phyloP scores from a whole-genome alignment of 2,113 vertebrate species.

The Pan paniscus region DNA sequence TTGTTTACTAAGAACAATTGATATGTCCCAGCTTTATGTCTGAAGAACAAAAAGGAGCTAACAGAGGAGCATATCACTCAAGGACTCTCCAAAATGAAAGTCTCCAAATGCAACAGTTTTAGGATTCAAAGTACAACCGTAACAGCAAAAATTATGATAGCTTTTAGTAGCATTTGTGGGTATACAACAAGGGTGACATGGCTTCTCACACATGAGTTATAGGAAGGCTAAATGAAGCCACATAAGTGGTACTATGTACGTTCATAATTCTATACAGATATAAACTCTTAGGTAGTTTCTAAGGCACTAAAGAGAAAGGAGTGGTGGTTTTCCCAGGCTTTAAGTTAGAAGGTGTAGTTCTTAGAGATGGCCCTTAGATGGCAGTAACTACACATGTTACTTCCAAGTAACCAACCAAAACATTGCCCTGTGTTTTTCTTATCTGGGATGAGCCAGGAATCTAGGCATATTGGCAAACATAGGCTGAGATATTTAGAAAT shows the following conservation, averaged over 20 bases:
- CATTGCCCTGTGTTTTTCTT: background rate
- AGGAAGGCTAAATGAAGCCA: background rate
- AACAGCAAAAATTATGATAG: background rate
- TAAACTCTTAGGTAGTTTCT: background rate
- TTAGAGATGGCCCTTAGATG: background rate
- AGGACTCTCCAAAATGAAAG: too few species aligned
- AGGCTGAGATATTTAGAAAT: background rate
- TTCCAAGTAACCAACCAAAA: background rate
- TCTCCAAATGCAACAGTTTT: background rate
- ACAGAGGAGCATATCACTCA: background rate
- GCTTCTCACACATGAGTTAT: background rate
- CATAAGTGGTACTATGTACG: background rate
- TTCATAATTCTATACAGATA: background rate
- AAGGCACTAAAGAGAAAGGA: background rate
- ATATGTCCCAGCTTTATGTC: background rate
- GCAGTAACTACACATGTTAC: background rate
- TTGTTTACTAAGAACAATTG: background rate
- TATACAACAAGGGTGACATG: accelerated
- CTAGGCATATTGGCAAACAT: background rate
- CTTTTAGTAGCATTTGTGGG: background rate
- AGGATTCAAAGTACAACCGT: background rate
- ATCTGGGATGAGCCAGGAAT: background rate
- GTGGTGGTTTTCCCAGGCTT: background rate
- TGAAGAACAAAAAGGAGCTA: background rate
- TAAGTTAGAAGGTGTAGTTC: background rate